These are phyloP conservation scores for Ctenicera cuprea DNA, from an alignment of 2,888 invertebrate species.

Conservation along the genomic window DNA sequence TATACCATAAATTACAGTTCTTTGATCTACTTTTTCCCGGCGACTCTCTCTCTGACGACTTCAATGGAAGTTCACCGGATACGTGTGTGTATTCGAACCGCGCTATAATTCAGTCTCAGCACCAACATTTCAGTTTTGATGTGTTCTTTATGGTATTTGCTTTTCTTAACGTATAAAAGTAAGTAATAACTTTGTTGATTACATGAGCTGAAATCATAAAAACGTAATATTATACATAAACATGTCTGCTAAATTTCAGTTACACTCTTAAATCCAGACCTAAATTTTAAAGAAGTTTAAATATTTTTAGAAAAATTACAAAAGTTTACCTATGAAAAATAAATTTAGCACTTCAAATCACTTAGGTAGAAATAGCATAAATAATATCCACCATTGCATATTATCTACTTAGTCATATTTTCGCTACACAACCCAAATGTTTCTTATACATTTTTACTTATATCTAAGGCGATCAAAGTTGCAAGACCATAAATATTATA, in stretches of 20 bases:
- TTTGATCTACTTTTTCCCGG: conserved; percentile 50
- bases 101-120: conserved; percentile 41
- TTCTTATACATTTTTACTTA: too few relatives aligned
- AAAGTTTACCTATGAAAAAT: background rate
- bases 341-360: background rate
- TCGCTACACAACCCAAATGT: too few relatives aligned
- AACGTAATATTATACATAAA: background rate
- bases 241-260: background rate
- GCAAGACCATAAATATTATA: too few relatives aligned
- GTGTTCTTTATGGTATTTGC: conserved; percentile 43
- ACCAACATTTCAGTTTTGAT: conserved; percentile 42
- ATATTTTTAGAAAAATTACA: background rate
- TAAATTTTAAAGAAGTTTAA: background rate
- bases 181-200: conserved; percentile 41
- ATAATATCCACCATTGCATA: too few relatives aligned
- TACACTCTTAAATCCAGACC: background rate
- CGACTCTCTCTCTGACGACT: conserved; percentile 40
- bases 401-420: too few relatives aligned
- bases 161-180: conserved; percentile 36
- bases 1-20: conserved; percentile 53
- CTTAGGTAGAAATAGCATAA: too few relatives aligned
- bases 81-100: conserved; percentile 48
- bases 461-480: too few relatives aligned
- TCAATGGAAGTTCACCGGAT: conserved; percentile 50
- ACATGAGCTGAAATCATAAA: conserved; percentile 28